Percentiles rank a stretch among this genome's conserved stretches.
phyloP scores from a whole-genome alignment of 2,113 vertebrate species.

The Petrocephalus zakoni region DNA sequence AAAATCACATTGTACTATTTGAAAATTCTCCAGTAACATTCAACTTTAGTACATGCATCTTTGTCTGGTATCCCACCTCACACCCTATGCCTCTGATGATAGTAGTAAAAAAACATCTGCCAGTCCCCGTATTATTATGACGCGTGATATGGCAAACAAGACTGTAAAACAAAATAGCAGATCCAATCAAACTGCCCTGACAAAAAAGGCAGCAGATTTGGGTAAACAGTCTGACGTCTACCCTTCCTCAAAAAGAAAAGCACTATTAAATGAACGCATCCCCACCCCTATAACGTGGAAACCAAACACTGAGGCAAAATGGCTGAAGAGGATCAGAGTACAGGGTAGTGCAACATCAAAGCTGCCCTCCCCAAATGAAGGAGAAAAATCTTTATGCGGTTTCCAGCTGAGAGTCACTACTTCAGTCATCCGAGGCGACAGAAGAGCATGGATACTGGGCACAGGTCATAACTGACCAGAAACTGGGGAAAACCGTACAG shows the following conservation, averaged over 20 bases:
- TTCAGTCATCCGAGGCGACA: too few species aligned
- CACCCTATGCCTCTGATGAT: not conserved
- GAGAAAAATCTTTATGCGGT: too few species aligned
- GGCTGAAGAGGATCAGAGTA: not conserved
- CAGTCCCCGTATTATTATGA: not conserved
- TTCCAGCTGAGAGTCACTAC: too few species aligned
- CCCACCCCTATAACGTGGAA: not conserved
- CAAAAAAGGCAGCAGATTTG: not conserved
- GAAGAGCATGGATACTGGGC: too few species aligned
- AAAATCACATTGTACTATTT: not conserved
- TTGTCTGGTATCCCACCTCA: not conserved
- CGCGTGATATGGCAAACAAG: not conserved
- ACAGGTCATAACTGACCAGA: too few species aligned
- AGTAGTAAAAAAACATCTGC: not conserved
- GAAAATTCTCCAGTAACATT: not conserved
- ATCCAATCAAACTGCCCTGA: not conserved
- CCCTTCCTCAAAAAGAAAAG: not conserved
- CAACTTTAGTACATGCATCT: not conserved
- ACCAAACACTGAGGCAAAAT: not conserved
- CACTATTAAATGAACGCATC: not conserved
- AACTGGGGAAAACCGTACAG: too few species aligned
- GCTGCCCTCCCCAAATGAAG: not conserved
- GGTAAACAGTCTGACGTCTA: not conserved
- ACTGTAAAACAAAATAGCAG: not conserved
- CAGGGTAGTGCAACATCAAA: too few species aligned